Conservation (phyloP, 2,888 invertebrate genomes). For the Cybosia mesomella region DNA sequence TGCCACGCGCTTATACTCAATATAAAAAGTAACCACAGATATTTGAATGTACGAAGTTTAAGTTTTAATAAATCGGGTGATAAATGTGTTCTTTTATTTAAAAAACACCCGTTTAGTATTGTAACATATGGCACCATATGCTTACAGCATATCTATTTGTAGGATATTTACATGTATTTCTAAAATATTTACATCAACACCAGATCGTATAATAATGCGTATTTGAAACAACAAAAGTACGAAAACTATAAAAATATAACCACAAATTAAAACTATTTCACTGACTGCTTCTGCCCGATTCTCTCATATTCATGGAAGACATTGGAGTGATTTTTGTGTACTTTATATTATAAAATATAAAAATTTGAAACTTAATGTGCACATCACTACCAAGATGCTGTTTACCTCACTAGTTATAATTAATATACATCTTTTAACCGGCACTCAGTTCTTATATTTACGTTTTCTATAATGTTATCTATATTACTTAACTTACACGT, state of each 20-base stretch:
- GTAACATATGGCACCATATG: slow-evolving; percentile 85
- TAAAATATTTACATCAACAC: slow-evolving; percentile 58
- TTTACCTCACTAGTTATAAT: slow-evolving; percentile 41
- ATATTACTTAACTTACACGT: slow-evolving; percentile 57
- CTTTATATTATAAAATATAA: slow-evolving; percentile 31
- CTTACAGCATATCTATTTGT: slow-evolving; percentile 76
- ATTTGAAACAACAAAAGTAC: slow-evolving; percentile 50
- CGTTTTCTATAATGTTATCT: slow-evolving; percentile 58
- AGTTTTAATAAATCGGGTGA: slow-evolving; percentile 41
- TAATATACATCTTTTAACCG: slow-evolving; percentile 38
- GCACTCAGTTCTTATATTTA: slow-evolving; percentile 32
- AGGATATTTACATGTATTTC: slow-evolving; percentile 65
- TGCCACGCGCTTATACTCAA: not conserved
- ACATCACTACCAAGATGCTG: slow-evolving; percentile 46
- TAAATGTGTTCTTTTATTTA: slow-evolving; percentile 58
- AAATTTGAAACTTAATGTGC: slow-evolving; percentile 57
- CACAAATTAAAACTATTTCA: slow-evolving; percentile 41
- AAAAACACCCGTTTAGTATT: slow-evolving; percentile 74
- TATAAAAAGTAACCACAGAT: slow-evolving; percentile 5
- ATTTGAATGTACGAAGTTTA: slow-evolving; percentile 26
- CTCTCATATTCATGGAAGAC: slow-evolving; percentile 71
- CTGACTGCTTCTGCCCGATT: slow-evolving; percentile 48
- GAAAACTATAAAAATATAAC: slow-evolving; percentile 53
- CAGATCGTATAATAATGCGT: slow-evolving; percentile 58
- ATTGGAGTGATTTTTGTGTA: slow-evolving; percentile 66